These are phyloP conservation scores for Ifrita kowaldi DNA, from an alignment of 2,113 vertebrate genomes.

Conservation along the genomic window DNA sequence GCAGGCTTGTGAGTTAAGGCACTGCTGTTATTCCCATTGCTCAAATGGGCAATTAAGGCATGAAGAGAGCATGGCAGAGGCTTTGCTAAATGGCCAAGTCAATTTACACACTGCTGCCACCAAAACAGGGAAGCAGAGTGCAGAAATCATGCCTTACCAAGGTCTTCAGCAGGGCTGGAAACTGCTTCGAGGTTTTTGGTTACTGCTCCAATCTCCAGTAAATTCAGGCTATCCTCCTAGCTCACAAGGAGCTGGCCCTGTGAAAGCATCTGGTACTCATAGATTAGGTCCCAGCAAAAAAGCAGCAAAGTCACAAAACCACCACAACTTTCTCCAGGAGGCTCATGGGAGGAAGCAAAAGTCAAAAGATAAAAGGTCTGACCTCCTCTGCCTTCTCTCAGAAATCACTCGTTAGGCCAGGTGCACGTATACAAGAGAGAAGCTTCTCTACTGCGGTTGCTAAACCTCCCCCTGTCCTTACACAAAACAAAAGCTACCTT, in stretches of 20 bases:
- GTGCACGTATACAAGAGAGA: background rate
- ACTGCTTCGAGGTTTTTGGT: background rate
- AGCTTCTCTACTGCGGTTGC: fast-evolving
- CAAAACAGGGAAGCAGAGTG: background rate
- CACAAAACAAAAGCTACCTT: background rate
- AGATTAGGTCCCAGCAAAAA: background rate
- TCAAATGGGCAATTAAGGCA: background rate
- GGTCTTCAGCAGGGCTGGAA: background rate
- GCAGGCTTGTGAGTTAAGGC: background rate
- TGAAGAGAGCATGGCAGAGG: background rate
- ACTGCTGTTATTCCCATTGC: background rate
- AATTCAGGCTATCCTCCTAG: background rate
- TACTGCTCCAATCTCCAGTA: background rate
- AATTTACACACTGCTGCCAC: background rate
- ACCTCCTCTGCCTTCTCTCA: background rate
- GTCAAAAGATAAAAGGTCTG: constrained; percentile 5
- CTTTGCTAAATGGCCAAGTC: background rate
- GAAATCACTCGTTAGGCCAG: background rate
- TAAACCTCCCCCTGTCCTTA: background rate
- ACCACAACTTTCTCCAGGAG: background rate
- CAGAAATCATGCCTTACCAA: background rate
- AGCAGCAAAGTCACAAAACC: background rate
- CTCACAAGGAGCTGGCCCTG: fast-evolving
- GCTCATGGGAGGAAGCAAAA: background rate
- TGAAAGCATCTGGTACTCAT: background rate